These are phyloP conservation scores for Centropyge bicolor DNA, from an alignment of 2,797 vertebrate genomes.

Conservation along the genomic window DNA sequence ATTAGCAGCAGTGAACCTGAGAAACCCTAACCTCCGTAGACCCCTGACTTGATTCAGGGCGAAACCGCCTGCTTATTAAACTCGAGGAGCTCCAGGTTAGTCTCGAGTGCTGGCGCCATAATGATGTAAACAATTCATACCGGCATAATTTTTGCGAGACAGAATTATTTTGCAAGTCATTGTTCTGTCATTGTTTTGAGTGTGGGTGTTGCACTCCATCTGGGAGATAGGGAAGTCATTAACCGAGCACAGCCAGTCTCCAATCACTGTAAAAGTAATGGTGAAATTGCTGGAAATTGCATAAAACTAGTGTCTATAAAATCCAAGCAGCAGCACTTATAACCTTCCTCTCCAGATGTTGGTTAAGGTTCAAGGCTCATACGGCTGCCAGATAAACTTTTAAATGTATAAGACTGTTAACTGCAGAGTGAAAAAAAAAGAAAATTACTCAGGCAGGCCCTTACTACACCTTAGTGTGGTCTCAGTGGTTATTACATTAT, in stretches of 20 bases:
- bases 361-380: constrained; percentile 56
- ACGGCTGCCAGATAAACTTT: constrained; percentile 23
- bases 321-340: constrained; percentile 44
- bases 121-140: constrained; percentile 72
- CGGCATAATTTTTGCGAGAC: constrained; percentile 49
- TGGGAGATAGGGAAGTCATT: constrained; percentile 77
- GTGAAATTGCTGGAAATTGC: constrained; percentile 78
- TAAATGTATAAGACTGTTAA: constrained; percentile 2
- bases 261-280: constrained; percentile 75
- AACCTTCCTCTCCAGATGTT: constrained; percentile 69
- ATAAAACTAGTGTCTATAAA: constrained; percentile 65
- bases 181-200: constrained; percentile 72
- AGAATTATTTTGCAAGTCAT: constrained; percentile 65
- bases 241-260: constrained; percentile 65
- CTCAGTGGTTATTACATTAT: constrained; percentile 37
- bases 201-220: constrained; percentile 74
- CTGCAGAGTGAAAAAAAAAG: not conserved
- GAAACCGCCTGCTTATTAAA: constrained; percentile 47
- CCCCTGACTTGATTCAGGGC: constrained; percentile 37
- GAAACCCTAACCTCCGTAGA: constrained; percentile 49
- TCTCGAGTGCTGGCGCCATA: constrained; percentile 42
- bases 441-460: not conserved
- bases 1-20: constrained; percentile 55
- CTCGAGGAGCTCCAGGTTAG: constrained; percentile 53
- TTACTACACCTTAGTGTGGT: not conserved